A percentile compares a stretch with the other conserved stretches of the same genome.
Conservation (phyloP, 2,797 vertebrate species). For the Enteromius viviparus region DNA sequence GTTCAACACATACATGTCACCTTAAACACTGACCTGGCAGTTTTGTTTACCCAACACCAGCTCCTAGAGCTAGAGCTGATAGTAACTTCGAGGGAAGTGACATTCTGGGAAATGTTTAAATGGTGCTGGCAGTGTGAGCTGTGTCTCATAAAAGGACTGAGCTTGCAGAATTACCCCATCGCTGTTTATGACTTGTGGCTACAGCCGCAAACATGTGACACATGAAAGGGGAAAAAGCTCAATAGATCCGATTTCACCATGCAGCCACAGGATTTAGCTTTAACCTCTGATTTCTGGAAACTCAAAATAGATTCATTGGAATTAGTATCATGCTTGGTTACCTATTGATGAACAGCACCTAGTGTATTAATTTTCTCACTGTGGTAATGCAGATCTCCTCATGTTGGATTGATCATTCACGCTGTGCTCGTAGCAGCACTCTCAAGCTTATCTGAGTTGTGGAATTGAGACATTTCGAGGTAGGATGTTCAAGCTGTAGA, state of each 20-base stretch:
- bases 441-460: constrained; percentile 4
- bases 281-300: constrained; percentile 40
- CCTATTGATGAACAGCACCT: constrained; percentile 16
- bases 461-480: constrained; percentile 16
- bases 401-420: constrained; percentile 37
- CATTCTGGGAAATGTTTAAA: constrained; percentile 33
- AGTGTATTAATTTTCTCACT: constrained; percentile 30
- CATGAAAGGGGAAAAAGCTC: constrained; percentile 22
- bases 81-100: constrained; percentile 6
- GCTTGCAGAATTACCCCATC: constrained; percentile 16
- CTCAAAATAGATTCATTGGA: constrained; percentile 10
- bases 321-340: constrained; percentile 32
- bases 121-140: background rate
- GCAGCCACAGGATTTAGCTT: constrained; percentile 5
- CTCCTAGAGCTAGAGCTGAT: constrained; percentile 19
- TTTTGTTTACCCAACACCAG: constrained; percentile 34
- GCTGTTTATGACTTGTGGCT: constrained; percentile 34
- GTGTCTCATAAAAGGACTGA: constrained; percentile 23
- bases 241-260: background rate
- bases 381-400: constrained; percentile 19
- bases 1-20: constrained; percentile 1
- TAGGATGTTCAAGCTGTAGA: constrained; percentile 9
- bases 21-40: constrained; percentile 32
- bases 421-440: background rate
- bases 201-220: constrained; percentile 18